These are phyloP conservation scores for Eutolmus rufibarbis DNA, from an alignment of 2,888 invertebrate species.

Conservation along the genomic window DNA sequence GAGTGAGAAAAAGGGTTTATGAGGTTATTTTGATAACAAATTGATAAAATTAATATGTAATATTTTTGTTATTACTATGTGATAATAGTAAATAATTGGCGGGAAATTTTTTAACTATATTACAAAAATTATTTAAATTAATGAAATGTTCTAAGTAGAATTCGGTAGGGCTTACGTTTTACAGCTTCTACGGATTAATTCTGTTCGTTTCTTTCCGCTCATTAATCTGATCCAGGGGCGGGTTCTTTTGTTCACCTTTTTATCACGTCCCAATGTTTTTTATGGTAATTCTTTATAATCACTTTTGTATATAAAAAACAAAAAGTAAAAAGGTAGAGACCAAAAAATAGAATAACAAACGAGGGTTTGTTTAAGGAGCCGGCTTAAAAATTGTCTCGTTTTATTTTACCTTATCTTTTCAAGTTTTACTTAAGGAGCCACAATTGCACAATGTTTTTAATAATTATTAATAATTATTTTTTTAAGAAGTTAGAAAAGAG, in stretches of 20 bases:
- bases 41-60: too few species aligned
- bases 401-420: neutral
- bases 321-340: neutral
- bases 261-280: neutral
- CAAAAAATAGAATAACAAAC: neutral
- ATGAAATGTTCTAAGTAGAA: too few species aligned
- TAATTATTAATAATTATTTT: neutral
- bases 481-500: too few species aligned
- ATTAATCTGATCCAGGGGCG: neutral
- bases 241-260: neutral
- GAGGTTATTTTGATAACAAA: too few species aligned
- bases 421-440: neutral
- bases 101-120: too few species aligned
- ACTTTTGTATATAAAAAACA: neutral
- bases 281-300: neutral
- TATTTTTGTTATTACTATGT: too few species aligned
- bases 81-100: too few species aligned
- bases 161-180: neutral
- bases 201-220: neutral
- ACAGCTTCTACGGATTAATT: neutral
- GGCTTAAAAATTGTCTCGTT: neutral
- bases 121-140: too few species aligned
- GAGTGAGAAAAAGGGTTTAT: too few species aligned
- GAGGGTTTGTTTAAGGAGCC: neutral
- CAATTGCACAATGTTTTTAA: neutral